These are phyloP conservation scores for Oryctes rhinoceros DNA, from an alignment of 1,140 invertebrate species.

Conservation along the genomic window DNA sequence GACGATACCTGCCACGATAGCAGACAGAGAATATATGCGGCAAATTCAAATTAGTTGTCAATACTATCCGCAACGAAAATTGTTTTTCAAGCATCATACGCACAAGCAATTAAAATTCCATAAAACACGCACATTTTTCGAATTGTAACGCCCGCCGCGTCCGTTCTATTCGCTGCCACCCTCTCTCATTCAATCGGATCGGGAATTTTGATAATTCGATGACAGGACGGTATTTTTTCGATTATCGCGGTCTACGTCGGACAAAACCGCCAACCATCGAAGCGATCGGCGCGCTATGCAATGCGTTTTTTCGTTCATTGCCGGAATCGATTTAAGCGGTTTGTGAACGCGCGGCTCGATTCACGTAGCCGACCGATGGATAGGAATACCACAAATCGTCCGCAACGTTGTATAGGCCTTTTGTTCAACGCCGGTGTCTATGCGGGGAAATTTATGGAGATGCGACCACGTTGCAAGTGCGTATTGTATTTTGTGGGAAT, in stretches of 20 bases:
- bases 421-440: constrained; percentile 44
- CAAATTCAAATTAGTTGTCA: too few relatives aligned
- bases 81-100: neutral
- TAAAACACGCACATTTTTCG: neutral
- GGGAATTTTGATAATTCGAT: neutral
- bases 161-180: neutral
- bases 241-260: too few relatives aligned
- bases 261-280: too few relatives aligned
- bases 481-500: too few relatives aligned
- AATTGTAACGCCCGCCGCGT: neutral
- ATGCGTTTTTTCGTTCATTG: neutral
- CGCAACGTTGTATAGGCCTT: constrained; percentile 45
- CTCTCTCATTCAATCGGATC: neutral
- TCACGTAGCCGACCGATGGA: constrained; percentile 38
- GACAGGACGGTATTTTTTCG: neutral
- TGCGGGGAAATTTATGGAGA: neutral
- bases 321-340: neutral
- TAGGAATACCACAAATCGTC: constrained; percentile 46
- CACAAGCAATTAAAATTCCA: neutral
- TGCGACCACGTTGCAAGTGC: neutral
- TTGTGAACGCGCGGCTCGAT: neutral
- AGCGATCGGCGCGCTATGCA: too few relatives aligned
- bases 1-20: too few relatives aligned
- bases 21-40: too few relatives aligned
- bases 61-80: too few relatives aligned